Evolutionary conservation across 2,113 vertebrate species (phyloP).

Genomic region (Mormyrus lacerda): DNA sequence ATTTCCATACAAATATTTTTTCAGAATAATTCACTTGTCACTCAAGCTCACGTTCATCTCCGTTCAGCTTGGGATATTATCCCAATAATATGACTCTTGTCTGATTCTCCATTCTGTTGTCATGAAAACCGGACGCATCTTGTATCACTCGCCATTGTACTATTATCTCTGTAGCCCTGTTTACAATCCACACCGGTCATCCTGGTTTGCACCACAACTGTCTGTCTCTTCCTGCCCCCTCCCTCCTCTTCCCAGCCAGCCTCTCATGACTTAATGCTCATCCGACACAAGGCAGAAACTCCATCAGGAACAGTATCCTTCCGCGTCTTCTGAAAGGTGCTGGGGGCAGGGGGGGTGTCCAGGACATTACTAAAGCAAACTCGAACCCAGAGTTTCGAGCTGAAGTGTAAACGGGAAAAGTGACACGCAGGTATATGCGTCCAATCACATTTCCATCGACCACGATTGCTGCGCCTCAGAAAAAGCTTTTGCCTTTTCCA

Average conservation of each 20-base stretch:
- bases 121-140: constrained; percentile 36
- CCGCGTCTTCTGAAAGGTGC: constrained; percentile 22
- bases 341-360: not conserved
- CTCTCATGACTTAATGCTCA: constrained; percentile 38
- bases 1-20: not conserved
- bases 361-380: constrained; percentile 45
- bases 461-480: constrained; percentile 46
- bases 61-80: not conserved
- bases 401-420: constrained; percentile 51
- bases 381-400: constrained; percentile 35
- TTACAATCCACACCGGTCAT: constrained; percentile 45
- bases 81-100: constrained; percentile 11
- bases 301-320: constrained; percentile 42
- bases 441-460: constrained; percentile 64
- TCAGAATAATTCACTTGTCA: not conserved
- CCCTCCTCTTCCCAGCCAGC: constrained; percentile 38
- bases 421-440: constrained; percentile 60
- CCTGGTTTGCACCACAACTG: constrained; percentile 39
- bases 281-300: constrained; percentile 54
- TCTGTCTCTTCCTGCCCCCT: constrained; percentile 22
- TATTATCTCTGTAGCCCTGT: constrained; percentile 56
- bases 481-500: constrained; percentile 58
- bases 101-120: not conserved
- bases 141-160: constrained; percentile 61
- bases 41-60: not conserved